phyloP scores from a whole-genome alignment of 2,888 invertebrate species.

The Macropis europaea region DNA sequence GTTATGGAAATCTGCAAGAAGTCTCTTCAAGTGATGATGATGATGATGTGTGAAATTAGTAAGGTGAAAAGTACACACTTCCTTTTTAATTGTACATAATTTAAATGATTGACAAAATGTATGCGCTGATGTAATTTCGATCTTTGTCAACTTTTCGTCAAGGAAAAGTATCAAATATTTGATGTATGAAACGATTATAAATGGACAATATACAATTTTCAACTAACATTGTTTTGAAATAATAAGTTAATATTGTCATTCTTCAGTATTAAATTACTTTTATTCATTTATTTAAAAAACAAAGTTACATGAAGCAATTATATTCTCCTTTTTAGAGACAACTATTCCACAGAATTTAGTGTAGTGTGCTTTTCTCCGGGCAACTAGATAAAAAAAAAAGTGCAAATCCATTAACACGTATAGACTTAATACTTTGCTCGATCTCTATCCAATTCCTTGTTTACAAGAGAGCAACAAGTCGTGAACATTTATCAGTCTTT shows the following conservation, averaged over 20 bases:
- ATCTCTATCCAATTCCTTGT: not conserved
- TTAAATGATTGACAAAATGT: not conserved
- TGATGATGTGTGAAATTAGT: not conserved
- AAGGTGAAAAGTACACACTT: not conserved
- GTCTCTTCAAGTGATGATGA: slow-evolving; percentile 18
- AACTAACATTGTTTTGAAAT: no score
- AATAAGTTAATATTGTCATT: no score
- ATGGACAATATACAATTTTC: not conserved
- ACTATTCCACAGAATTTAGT: no score
- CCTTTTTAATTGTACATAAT: not conserved
- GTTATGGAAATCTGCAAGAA: slow-evolving; percentile 75
- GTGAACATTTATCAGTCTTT: slow-evolving; percentile 72
- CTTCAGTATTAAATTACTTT: no score
- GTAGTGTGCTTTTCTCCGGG: no score
- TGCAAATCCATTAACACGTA: no score
- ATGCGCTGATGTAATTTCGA: not conserved
- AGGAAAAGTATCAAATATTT: not conserved
- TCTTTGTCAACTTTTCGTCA: not conserved
- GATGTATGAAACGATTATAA: not conserved
- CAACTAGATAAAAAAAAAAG: no score
- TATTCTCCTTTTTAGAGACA: no score
- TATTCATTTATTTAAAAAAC: not conserved
- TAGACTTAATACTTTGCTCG: not conserved
- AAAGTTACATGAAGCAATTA: no score
- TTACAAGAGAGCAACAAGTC: slow-evolving; percentile 13